Base-by-base conservation (phyloP, 2,888 invertebrate genomes). In the Drosophila paracracens region DNA sequence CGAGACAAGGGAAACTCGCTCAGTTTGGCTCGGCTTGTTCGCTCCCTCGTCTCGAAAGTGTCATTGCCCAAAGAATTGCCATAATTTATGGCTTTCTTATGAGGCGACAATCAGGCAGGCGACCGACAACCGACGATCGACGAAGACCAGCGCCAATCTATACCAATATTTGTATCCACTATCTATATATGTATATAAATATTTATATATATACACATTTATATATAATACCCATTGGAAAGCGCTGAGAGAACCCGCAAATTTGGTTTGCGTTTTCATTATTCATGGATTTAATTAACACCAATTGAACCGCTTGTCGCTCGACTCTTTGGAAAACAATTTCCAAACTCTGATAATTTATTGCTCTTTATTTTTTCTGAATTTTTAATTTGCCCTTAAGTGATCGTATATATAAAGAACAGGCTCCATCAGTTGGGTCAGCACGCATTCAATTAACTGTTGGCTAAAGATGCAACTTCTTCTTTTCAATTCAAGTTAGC, bases 271-370 rank as follows among this genome's bases (percentile, higher is more conserved):
- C 58, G 61, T 84, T 81, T 81, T 85, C 78, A 83, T 82, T 91
- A 89, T 90, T 91, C 92, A 91, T 92, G 92, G 92, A 93, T 93
- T 93, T 93, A 93, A 93, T 93, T 93, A 93, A 93, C 93, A 92
- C 92, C 93, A 93, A 93, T 93, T 93, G 93, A 93, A 92, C 93
- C 93, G 93, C 92, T 91, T 92, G 92, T 92, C 91, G 83, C 75
- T 74, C 70, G 76, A 76, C 71, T 76, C 83, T 83, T 84, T 89
- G 76, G 77, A 79, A 89, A 86, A 81, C 78, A 84, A 77, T 87
- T 90, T 76, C 36, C 75, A 61, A 76, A 70, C 60, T 59, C 62
- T 65, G 46, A 76, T 90, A 82, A 91, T 89, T 91, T 89, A 89
- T 91, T 58, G 77, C 74, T 51, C 16, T 74, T 48, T 69, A 50